These are phyloP conservation scores for Eulithis testata DNA, from an alignment of 2,888 invertebrate genomes.

Conservation along the genomic window DNA sequence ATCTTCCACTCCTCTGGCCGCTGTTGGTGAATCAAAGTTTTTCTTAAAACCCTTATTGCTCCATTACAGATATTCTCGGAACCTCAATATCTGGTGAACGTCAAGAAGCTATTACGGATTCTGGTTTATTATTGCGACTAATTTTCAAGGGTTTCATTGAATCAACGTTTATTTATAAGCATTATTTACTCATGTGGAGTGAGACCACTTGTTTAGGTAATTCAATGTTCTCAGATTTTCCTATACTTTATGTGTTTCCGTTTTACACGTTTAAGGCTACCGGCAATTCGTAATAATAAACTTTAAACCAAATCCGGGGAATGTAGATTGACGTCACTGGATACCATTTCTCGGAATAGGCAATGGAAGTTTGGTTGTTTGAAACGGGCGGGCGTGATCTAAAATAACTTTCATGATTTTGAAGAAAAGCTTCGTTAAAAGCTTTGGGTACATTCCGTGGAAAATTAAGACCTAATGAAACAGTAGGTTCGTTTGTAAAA, in stretches of 20 bases:
- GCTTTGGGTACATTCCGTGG: not conserved
- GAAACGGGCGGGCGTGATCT: constrained; percentile 46
- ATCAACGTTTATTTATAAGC: constrained; percentile 20
- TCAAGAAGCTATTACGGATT: constrained; percentile 26
- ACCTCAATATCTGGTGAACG: constrained; percentile 32
- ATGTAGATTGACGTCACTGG: constrained; percentile 71
- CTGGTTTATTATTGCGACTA: constrained; percentile 29
- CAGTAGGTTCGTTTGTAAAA: not conserved
- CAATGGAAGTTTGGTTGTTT: constrained; percentile 57
- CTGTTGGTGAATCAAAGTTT: constrained; percentile 24
- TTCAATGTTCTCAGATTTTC: not conserved
- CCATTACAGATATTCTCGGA: constrained; percentile 26
- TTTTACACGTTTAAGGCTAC: not conserved
- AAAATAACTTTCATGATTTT: constrained; percentile 54
- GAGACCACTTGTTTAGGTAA: not conserved
- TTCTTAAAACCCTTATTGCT: constrained; percentile 17
- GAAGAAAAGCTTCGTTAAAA: constrained; percentile 30
- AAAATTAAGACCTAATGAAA: constrained; percentile 3
- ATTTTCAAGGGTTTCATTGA: constrained; percentile 18
- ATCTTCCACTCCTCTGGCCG: constrained; percentile 6
- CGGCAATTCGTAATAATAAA: constrained; percentile 36
- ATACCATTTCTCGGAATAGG: constrained; percentile 63
- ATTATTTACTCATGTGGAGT: not conserved
- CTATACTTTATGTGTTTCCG: not conserved
- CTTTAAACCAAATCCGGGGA: constrained; percentile 53